phyloP scores from a whole-genome alignment of 2,888 invertebrate genomes.

The Euspilapteryx auroguttella region DNA sequence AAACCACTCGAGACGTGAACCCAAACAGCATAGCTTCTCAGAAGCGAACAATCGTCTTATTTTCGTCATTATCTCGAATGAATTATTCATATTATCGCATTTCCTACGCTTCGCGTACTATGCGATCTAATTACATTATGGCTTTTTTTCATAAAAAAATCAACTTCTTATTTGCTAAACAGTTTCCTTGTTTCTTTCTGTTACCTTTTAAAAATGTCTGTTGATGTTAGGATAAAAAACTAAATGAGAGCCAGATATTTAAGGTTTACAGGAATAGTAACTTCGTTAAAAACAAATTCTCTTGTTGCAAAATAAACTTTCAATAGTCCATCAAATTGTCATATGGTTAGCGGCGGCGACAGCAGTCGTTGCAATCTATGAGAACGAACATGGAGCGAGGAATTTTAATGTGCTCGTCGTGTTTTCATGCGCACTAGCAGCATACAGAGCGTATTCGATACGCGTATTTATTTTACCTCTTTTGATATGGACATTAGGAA shows the following conservation, averaged over 20 bases:
- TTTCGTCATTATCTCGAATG: constrained; percentile 38
- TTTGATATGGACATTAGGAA: too few species aligned
- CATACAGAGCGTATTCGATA: constrained; percentile 34
- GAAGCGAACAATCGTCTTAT: constrained; percentile 45
- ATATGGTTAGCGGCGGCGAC: constrained; percentile 1
- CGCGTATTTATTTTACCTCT: constrained; percentile 7
- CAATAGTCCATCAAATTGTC: too few species aligned
- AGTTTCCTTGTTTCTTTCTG: too few species aligned
- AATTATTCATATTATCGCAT: constrained; percentile 44
- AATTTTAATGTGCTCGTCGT: constrained; percentile 55
- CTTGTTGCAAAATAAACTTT: too few species aligned
- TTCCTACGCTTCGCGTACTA: constrained; percentile 21
- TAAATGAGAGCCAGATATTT: too few species aligned
- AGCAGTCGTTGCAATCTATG: constrained; percentile 11
- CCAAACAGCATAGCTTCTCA: constrained; percentile 23
- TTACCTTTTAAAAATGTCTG: too few species aligned
- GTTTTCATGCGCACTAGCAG: constrained; percentile 28
- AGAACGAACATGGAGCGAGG: constrained; percentile 40
- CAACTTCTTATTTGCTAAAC: too few species aligned
- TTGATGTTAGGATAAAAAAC: too few species aligned
- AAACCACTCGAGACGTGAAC: constrained; percentile 14
- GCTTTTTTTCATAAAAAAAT: neutral
- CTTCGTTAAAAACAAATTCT: too few species aligned
- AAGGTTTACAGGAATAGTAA: too few species aligned
- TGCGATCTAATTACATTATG: constrained; percentile 17